Evolutionary conservation across 2,797 vertebrate genomes (phyloP), one percentile per base, ranked within the genome.

Genomic region (Lophura swinhoii): DNA sequence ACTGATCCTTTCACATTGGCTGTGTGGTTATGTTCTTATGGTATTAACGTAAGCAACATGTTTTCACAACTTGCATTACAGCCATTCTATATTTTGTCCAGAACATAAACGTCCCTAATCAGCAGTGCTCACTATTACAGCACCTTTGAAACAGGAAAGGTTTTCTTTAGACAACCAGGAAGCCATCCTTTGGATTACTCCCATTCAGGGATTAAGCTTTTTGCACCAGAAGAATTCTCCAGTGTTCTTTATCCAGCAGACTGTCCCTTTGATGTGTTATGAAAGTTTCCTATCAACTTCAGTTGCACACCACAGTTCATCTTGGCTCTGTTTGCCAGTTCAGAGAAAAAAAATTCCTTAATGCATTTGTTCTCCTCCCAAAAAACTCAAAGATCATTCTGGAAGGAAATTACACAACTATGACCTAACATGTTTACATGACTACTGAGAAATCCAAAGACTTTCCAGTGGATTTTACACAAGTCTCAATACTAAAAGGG

Each of bases 41-140:
- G 63, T 51, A 69, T 88, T 88, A 93, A 66, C 10, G 0, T 41
- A 66, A 43, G 37, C 9, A 67, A 6, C 73, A n/a, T 43, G 67
- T 84, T 86, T 77, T 71, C 74, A 86, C 67, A 86, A 79, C 76
- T 89, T 86, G 83, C n/a, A 48, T 66, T 56, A 88, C 87, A 84
- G 63, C 70, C 87, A 37, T 86, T 89, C 93, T 74, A 82, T 72
- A 77, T 63, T 55, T 68, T 90, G 60, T 29, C 71, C 46, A 29
- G 87, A 87, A 67, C 4, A 1, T 60, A 89, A 80, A 58, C 43
- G 58, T 74, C 85, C 64, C 64, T 85, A 55, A 93, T 78, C 72
- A 93, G 55, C 58, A 87, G 53, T 51, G 80, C 44, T 60, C 39
- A 56, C 43, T 83, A 26, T 29, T 85, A 48, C 4, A 12, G 62